Evolutionary conservation across 2,797 vertebrate species (phyloP), one percentile per base, ranked within the genome.

Genomic region (Poecilia velifera): DNA sequence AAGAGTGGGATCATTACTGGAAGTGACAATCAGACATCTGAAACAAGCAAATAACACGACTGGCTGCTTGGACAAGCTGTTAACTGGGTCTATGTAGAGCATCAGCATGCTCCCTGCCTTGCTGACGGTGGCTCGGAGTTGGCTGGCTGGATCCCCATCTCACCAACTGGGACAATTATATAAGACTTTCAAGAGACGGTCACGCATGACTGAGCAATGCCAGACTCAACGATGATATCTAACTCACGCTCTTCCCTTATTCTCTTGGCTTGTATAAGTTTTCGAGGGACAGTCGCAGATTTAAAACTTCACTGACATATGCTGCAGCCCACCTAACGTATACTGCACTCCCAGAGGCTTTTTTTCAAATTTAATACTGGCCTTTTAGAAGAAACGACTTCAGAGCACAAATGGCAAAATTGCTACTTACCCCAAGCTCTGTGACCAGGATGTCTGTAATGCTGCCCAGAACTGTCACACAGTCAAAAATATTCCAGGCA

Each of bases 361-460:
- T 55, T 55, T 10, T 46, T 76, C 16, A 34, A 74, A 80, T 4
- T 84, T 49, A 74, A 57, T 39, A 71, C 68, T 18, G 10, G 78
- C 46, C 51, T 34, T 53, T 16, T 82, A 43, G 10, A 64, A 45
- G 73, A 43, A 78, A 75, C 59, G 49, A 73, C n/a, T 70, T 74
- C 16, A 47, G 41, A 49, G 76, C 45, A 81, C 57, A 22, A 25
- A 79, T 18, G 16, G 7, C 18, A 43, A 55, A 64, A 84, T 81
- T 72, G 73, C 34, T 82, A 96, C 97, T 96, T 96, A 99, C 98
- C 97, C 97, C 97, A 31, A 99, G 97, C 88, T 98, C 98, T 0
- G 98, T 99, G 76, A 99, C 98, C 80, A 99, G 96, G 93, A 99
- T 99, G 94, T 99, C 98, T 0, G 98, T 99, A 89, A 99, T 97